Conservation (phyloP, 2,113 vertebrate species). For the Xenotilapia caudafasciata region DNA sequence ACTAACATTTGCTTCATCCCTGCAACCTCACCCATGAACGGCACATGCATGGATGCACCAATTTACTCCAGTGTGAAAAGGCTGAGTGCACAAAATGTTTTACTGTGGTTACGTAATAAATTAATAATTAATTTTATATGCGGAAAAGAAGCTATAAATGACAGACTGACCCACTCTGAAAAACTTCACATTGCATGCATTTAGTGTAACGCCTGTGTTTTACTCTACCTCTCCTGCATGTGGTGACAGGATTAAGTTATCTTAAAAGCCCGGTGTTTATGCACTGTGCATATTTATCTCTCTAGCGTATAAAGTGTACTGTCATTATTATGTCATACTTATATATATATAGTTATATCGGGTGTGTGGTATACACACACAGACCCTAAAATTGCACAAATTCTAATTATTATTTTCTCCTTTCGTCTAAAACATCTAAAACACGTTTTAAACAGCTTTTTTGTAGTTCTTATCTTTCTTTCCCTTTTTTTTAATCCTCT, state of each 20-base stretch:
- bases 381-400: background rate
- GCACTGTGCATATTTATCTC: background rate
- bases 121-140: constrained; percentile 60
- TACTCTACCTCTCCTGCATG: background rate
- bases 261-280: background rate
- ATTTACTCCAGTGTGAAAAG: background rate
- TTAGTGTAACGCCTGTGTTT: background rate
- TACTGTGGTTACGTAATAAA: constrained; percentile 52
- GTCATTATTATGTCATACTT: background rate
- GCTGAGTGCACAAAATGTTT: constrained; percentile 35
- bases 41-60: background rate
- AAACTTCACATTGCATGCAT: background rate
- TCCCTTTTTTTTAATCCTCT: background rate
- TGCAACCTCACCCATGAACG: background rate
- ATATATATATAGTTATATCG: background rate
- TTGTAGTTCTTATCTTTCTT: background rate
- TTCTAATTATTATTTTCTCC: background rate
- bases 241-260: background rate
- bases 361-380: background rate
- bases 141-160: constrained; percentile 14
- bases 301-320: background rate
- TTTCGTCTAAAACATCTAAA: background rate
- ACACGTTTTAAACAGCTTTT: background rate
- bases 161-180: background rate
- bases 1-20: background rate